Conservation (phyloP, 2,888 invertebrate genomes). For the Dilophus febrilis region DNA sequence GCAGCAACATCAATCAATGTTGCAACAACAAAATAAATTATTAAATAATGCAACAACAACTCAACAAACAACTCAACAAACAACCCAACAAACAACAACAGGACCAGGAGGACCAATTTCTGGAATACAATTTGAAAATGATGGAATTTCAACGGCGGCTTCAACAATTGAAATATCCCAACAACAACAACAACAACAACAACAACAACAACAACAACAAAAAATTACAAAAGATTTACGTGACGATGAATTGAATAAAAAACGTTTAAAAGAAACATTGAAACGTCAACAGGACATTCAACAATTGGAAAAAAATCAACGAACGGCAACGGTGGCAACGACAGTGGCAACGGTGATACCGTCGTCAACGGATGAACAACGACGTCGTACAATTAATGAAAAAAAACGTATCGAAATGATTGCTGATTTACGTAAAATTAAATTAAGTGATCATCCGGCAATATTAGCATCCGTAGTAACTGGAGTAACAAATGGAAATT, state of each 20-base stretch:
- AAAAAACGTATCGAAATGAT: slow-evolving; percentile 27
- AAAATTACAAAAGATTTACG: neutral
- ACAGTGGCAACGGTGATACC: no score
- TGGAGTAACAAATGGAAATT: slow-evolving; percentile 2
- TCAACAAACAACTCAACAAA: neutral
- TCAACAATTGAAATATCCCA: no score
- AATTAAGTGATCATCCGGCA: slow-evolving; percentile 8
- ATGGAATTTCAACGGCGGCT: no score
- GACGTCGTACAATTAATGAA: slow-evolving; percentile 23
- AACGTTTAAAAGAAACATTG: no score
- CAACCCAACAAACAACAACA: neutral
- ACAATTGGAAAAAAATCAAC: no score
- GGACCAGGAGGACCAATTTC: no score
- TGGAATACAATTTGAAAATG: no score
- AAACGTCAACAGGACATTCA: no score
- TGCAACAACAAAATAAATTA: no score
- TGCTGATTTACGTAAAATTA: slow-evolving; percentile 20
- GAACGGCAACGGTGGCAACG: no score
- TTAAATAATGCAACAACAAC: slow-evolving; percentile 5
- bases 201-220: neutral
- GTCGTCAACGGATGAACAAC: slow-evolving; percentile 25
- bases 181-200: neutral
- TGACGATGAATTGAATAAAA: no score
- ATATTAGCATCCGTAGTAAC: neutral
- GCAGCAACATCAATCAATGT: no score